Conservation (phyloP, 2,888 invertebrate species). For the Endomychus coccineus region DNA sequence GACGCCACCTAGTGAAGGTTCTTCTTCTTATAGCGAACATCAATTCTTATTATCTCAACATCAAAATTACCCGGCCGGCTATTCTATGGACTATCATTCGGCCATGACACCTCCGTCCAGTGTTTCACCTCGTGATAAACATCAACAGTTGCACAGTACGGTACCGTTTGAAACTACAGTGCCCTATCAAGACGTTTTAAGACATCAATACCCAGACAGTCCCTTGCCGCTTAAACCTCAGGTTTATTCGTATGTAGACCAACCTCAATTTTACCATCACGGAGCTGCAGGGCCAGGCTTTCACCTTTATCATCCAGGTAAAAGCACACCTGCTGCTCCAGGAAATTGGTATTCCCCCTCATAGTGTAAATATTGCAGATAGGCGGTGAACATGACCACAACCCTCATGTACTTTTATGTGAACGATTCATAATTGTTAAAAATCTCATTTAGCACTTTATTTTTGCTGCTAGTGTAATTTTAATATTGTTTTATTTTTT, state of each 20-base stretch:
- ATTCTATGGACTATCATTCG: constrained; percentile 76
- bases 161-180: constrained; percentile 46
- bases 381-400: constrained; percentile 21
- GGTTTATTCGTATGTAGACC: constrained; percentile 73
- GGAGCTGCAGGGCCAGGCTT: constrained; percentile 55
- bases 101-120: constrained; percentile 98
- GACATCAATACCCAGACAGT: constrained; percentile 56
- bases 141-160: constrained; percentile 51
- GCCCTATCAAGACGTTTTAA: constrained; percentile 48
- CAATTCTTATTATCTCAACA: constrained; percentile 51
- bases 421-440: constrained; percentile 30
- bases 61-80: constrained; percentile 55
- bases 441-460: constrained; percentile 27
- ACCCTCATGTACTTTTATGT: constrained; percentile 25
- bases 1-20: constrained; percentile 83
- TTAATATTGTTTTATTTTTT: constrained; percentile 27
- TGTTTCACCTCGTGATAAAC: constrained; percentile 86
- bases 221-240: constrained; percentile 83
- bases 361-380: constrained; percentile 34
- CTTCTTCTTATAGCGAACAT: constrained; percentile 63
- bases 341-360: constrained; percentile 45
- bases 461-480: constrained; percentile 31
- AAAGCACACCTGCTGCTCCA: constrained; percentile 46
- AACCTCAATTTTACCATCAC: constrained; percentile 80
- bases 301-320: constrained; percentile 78